Evolutionary conservation across 2,888 invertebrate species (phyloP).

Genomic region (Diachrysia chrysitis): DNA sequence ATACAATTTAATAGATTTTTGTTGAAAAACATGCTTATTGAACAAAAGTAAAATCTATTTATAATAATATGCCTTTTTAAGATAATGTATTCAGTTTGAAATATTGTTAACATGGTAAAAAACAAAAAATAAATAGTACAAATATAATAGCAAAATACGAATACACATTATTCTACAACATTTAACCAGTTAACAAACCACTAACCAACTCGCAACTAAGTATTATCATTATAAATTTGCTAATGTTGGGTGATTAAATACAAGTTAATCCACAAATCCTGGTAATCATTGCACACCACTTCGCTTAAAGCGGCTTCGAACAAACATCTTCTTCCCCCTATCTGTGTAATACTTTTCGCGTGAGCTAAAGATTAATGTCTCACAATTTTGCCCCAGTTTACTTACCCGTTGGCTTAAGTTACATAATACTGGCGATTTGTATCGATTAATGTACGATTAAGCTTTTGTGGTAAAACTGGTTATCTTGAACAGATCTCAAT

Average conservation of each 20-base stretch:
- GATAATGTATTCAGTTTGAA: not conserved
- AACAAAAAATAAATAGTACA: not conserved
- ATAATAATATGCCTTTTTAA: not conserved
- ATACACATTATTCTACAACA: not conserved
- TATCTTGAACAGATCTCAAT: too few relatives aligned
- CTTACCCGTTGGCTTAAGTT: constrained; percentile 48
- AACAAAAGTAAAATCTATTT: too few relatives aligned
- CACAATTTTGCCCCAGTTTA: constrained; percentile 81
- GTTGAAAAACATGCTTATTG: too few relatives aligned
- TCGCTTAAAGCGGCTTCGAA: constrained; percentile 63
- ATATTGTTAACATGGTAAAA: too few relatives aligned
- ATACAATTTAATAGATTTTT: too few relatives aligned
- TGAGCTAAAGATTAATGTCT: constrained; percentile 82
- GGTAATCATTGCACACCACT: constrained; percentile 66
- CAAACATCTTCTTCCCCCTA: constrained; percentile 72
- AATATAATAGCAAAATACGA: not conserved
- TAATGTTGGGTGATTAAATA: constrained; percentile 11
- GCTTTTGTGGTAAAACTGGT: not conserved
- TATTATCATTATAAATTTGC: constrained; percentile 3
- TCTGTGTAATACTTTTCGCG: constrained; percentile 80
- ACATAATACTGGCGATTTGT: constrained; percentile 32
- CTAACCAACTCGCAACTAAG: not conserved
- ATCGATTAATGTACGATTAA: not conserved
- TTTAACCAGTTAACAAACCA: constrained; percentile 7
- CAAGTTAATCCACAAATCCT: constrained; percentile 40